These are phyloP conservation scores for Drosophila quinaria DNA, from an alignment of 2,888 invertebrate genomes.

Conservation along the genomic window DNA sequence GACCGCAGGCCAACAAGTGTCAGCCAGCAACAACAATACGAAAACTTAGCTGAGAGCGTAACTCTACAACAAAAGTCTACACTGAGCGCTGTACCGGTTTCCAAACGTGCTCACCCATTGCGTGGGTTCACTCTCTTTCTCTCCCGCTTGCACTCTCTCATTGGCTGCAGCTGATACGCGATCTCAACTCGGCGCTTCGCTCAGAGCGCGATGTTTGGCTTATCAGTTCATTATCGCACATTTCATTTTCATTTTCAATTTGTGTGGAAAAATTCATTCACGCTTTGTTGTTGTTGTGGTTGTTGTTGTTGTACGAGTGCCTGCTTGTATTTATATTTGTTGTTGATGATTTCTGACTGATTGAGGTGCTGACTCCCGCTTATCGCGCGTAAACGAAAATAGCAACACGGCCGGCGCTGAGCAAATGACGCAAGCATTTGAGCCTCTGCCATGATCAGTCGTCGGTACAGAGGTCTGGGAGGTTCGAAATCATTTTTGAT, in stretches of 20 bases:
- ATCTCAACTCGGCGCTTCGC: constrained; percentile 62
- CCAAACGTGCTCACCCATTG: constrained; percentile 23
- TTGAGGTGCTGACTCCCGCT: constrained; percentile 68
- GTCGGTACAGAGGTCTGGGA: constrained; percentile 17
- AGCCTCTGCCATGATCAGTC: constrained; percentile 24
- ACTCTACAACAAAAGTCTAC: constrained; percentile 65
- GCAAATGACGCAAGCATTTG: constrained; percentile 49
- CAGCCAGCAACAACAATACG: constrained; percentile 22
- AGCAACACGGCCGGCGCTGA: constrained; percentile 44
- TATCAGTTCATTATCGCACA: constrained; percentile 76
- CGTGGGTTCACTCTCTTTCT: constrained; percentile 19
- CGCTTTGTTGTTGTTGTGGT: constrained; percentile 33
- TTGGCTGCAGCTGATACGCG: constrained; percentile 45
- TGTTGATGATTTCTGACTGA: constrained; percentile 64
- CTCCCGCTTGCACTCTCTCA: constrained; percentile 4
- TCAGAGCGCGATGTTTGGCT: constrained; percentile 45
- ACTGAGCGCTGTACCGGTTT: constrained; percentile 60
- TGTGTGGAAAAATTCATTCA: constrained; percentile 79
- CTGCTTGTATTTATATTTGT: constrained; percentile 55
- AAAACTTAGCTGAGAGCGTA: constrained; percentile 49
- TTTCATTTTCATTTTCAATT: constrained; percentile 73
- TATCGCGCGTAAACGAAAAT: constrained; percentile 57
- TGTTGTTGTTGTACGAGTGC: constrained; percentile 11
- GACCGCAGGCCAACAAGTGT: constrained; percentile 71
- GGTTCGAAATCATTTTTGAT: constrained; percentile 20